Conservation (phyloP, 2,888 invertebrate genomes). For the Drosophila meridionalis region DNA sequence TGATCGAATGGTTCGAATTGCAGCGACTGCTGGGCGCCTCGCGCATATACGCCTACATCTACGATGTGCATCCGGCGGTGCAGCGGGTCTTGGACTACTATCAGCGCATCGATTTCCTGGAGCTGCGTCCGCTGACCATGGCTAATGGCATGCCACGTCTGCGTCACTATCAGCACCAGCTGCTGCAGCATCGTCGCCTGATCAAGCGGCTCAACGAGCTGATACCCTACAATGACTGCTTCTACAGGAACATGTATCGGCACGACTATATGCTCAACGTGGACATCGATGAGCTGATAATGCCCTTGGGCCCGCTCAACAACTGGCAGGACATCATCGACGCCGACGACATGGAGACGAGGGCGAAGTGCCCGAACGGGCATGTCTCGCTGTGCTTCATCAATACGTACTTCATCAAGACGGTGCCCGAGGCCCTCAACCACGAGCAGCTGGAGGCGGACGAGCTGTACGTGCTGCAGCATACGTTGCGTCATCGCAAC, state of each 20-base stretch:
- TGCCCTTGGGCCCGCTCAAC: slow-evolving; percentile 86
- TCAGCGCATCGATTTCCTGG: slow-evolving; percentile 87
- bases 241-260: slow-evolving; percentile 94
- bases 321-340: slow-evolving; percentile 86
- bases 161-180: slow-evolving; percentile 93
- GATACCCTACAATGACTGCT: slow-evolving; percentile 97
- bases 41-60: slow-evolving; percentile 94
- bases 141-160: slow-evolving; percentile 94
- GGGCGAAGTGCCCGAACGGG: slow-evolving; percentile 31
- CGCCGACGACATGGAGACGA: not conserved
- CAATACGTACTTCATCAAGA: slow-evolving; percentile 95
- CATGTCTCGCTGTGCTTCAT: slow-evolving; percentile 90
- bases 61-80: slow-evolving; percentile 94
- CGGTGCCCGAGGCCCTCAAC: slow-evolving; percentile 32
- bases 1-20: slow-evolving; percentile 96
- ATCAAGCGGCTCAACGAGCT: slow-evolving; percentile 96
- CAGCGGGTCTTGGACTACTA: slow-evolving; percentile 90
- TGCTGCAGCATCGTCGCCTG: slow-evolving; percentile 92
- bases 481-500: slow-evolving; percentile 93
- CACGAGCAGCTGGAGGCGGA: slow-evolving; percentile 62
- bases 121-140: slow-evolving; percentile 91
- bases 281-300: slow-evolving; percentile 96
- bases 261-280: slow-evolving; percentile 94
- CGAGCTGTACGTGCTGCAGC: slow-evolving; percentile 93
- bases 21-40: slow-evolving; percentile 93